Percentiles rank a stretch among this genome's conserved stretches.
Conservation (phyloP, 2,113 vertebrate species). For the Sclerurus mexicanus region DNA sequence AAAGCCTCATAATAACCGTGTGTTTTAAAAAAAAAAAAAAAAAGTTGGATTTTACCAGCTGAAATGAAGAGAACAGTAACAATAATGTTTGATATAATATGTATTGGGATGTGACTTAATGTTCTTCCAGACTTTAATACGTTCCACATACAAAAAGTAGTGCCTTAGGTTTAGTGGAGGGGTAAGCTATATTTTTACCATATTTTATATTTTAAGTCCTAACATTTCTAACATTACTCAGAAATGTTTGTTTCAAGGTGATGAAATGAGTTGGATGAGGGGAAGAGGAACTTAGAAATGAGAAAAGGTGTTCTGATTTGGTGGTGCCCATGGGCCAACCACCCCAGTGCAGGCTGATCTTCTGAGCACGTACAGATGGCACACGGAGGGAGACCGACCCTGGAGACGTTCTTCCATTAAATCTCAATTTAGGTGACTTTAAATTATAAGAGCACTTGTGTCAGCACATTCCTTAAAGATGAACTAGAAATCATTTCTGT, state of each 20-base stretch:
- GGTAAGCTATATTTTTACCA: conserved; percentile 43
- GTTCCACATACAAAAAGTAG: conserved; percentile 50
- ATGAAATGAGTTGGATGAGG: background rate
- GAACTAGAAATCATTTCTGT: background rate
- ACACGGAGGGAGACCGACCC: background rate
- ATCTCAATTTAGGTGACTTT: background rate
- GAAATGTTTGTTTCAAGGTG: background rate
- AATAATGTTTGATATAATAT: conserved; percentile 38
- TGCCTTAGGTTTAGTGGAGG: conserved; percentile 60
- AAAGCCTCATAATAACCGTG: conserved; percentile 42
- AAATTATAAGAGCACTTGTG: background rate
- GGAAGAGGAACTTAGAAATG: background rate
- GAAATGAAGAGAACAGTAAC: conserved; percentile 25
- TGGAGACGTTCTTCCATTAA: background rate
- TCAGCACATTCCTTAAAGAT: background rate
- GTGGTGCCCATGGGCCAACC: background rate
- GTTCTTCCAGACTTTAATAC: conserved; percentile 53
- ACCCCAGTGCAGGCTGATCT: background rate
- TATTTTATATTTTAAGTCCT: conserved; percentile 42
- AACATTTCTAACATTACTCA: background rate
- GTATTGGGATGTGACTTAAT: conserved; percentile 43
- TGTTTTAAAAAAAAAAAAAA: background rate
- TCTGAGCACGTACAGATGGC: background rate
- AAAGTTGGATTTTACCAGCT: conserved; percentile 59
- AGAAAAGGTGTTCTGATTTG: background rate